Base-by-base conservation (phyloP, 1,140 invertebrate species). In the Diorhabda elongata region DNA sequence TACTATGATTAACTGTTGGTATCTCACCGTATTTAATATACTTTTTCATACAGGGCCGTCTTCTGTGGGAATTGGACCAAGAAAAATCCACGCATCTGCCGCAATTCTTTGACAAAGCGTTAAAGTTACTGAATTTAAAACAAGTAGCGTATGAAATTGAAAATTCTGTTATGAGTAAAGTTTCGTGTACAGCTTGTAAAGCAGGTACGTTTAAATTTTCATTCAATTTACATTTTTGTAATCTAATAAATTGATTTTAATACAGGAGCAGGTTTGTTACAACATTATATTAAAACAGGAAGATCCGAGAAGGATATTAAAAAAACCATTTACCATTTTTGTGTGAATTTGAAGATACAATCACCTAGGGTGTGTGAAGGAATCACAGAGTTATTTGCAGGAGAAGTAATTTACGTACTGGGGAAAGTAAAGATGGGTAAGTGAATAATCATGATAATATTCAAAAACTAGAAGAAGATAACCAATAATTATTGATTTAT, bases 121-220 rank as follows among this genome's bases (percentile, higher is more conserved):
- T 94, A 64, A 90, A 90, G 77, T 79, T 95, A 7, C 82, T 95
- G 7, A 92, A 95, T 80, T 79, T 95, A 61, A 90, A 92, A 76
- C 91, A 93, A 83, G 92, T 95, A 9, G 89, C 91, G 70, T 89
- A 89, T 73, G 93, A 95, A 83, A 88, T 95, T 41, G 93, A 95
- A 82, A 94, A 93, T 69, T 94, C 92, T 8, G 90, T 95, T 2
- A 92, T 95, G 91, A 94, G 92, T 0, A 94, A 92, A 80, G 92
- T 95, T 2, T 94, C 92, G 0, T 96, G 94, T 75, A 94, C 92
- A 0, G 94, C 93, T 6, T 96, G 94, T 77, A 92, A 93, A 83
- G 92, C 92, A n/a, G 91, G 86, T 87, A 78, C 26, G 26, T 26
- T 26, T 26, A 79, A 78, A 74, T 44, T 3, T 59, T 59, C 11